phyloP scores from a whole-genome alignment of 1,140 invertebrate genomes.

The Hydropsyche tenuis region DNA sequence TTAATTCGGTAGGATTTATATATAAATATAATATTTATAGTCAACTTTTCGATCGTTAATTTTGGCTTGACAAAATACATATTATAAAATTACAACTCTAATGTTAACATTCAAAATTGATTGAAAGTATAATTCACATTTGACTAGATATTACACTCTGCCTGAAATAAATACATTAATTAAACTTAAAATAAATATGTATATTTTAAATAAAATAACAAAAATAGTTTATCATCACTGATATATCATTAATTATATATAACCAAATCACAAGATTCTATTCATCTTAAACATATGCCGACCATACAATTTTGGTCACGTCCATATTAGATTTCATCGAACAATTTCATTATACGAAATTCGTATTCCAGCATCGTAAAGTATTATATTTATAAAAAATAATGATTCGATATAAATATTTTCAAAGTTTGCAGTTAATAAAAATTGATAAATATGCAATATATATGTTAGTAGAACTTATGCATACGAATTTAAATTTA shows the following conservation, averaged over 20 bases:
- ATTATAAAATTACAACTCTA: not conserved
- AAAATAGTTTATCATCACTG: slow-evolving; percentile 27
- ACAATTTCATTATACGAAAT: too few relatives aligned
- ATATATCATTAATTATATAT: slow-evolving; percentile 33
- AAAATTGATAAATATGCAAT: not conserved
- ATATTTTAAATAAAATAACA: slow-evolving; percentile 46
- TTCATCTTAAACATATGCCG: too few relatives aligned
- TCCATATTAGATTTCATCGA: too few relatives aligned
- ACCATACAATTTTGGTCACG: too few relatives aligned
- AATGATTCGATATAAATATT: too few relatives aligned
- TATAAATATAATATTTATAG: too few relatives aligned
- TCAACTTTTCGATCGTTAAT: too few relatives aligned
- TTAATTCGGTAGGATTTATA: too few relatives aligned
- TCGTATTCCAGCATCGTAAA: too few relatives aligned
- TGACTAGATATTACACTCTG: slow-evolving; percentile 50
- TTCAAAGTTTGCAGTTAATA: too few relatives aligned
- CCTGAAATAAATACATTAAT: slow-evolving; percentile 42
- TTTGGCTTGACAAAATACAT: not conserved
- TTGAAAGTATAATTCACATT: slow-evolving; percentile 37
- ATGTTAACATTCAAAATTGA: slow-evolving; percentile 23
- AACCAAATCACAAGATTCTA: slow-evolving; percentile 7
- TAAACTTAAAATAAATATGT: slow-evolving; percentile 32
- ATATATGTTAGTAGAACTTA: slow-evolving; percentile 1
- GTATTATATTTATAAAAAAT: not conserved
- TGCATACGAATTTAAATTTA: not conserved